phyloP scores from a whole-genome alignment of 2,888 invertebrate species.

The Napeogenes sylphis region DNA sequence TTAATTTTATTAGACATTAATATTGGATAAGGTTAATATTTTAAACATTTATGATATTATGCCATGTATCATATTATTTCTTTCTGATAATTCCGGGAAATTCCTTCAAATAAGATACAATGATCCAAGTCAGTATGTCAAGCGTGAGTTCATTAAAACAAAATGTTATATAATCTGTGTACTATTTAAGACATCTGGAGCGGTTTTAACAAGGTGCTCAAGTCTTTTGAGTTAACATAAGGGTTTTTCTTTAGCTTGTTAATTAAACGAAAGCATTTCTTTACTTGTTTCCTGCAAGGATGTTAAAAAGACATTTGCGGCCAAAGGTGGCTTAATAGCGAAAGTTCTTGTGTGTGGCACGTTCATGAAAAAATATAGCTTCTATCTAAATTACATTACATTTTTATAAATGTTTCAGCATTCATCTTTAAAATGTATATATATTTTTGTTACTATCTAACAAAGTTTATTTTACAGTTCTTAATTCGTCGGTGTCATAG shows the following conservation, averaged over 20 bases:
- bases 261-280: constrained; percentile 59
- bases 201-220: constrained; percentile 64
- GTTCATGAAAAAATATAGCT: too few relatives aligned
- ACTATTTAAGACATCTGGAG: constrained; percentile 64
- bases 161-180: constrained; percentile 35
- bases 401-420: too few relatives aligned
- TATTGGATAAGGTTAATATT: not conserved
- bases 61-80: not conserved
- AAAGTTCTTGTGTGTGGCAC: constrained; percentile 1
- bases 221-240: constrained; percentile 59
- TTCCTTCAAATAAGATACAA: constrained; percentile 17
- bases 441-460: too few relatives aligned
- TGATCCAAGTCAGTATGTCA: constrained; percentile 36
- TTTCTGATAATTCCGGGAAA: not conserved
- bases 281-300: constrained; percentile 35
- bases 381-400: too few relatives aligned
- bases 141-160: constrained; percentile 43
- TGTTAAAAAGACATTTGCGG: constrained; percentile 52
- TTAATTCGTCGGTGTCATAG: too few relatives aligned
- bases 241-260: constrained; percentile 56
- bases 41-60: too few relatives aligned
- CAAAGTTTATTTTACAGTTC: too few relatives aligned
- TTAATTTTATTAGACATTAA: not conserved
- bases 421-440: too few relatives aligned
- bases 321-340: constrained; percentile 46